Conservation (phyloP, 2,797 vertebrate species). For the Parambassis ranga region DNA sequence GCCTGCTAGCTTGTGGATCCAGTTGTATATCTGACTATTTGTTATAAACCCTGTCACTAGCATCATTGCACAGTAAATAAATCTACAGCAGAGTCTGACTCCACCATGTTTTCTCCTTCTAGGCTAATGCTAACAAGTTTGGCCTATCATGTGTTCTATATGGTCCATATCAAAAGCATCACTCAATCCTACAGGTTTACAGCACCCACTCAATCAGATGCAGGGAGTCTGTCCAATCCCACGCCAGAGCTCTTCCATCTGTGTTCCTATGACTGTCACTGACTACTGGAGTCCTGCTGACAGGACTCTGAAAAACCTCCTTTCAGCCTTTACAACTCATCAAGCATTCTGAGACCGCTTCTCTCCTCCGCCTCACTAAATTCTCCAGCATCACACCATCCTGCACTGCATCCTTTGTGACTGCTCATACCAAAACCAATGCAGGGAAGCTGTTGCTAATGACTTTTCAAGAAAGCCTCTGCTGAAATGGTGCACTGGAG, state of each 20-base stretch:
- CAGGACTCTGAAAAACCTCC: slow-evolving; percentile 15
- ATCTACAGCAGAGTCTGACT: background rate
- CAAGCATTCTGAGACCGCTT: slow-evolving; percentile 30
- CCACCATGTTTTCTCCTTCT: background rate
- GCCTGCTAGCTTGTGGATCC: background rate
- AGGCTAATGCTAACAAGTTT: background rate
- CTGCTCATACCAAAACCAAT: slow-evolving; percentile 49
- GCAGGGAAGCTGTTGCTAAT: background rate
- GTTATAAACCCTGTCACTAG: background rate
- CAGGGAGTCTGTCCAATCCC: slow-evolving; percentile 6
- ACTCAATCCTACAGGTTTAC: slow-evolving; percentile 6
- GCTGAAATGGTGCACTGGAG: background rate
- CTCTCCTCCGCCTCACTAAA: slow-evolving; percentile 5
- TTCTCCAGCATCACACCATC: slow-evolving; percentile 26
- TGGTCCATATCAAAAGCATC: slow-evolving; percentile 1
- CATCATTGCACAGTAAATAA: slow-evolving; percentile 2
- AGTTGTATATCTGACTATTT: background rate
- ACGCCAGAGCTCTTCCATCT: slow-evolving; percentile 25
- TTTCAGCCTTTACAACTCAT: slow-evolving; percentile 44
- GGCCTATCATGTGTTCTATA: slow-evolving; percentile 1
- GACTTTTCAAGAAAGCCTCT: slow-evolving; percentile 16
- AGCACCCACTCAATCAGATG: slow-evolving; percentile 17
- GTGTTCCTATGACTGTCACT: slow-evolving; percentile 17
- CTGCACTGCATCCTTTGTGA: slow-evolving; percentile 18
- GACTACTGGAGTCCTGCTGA: slow-evolving; percentile 12